Evolutionary conservation across 2,888 invertebrate genomes (phyloP), one percentile per base, ranked within the genome.

Genomic region (Napeogenes sylphis): DNA sequence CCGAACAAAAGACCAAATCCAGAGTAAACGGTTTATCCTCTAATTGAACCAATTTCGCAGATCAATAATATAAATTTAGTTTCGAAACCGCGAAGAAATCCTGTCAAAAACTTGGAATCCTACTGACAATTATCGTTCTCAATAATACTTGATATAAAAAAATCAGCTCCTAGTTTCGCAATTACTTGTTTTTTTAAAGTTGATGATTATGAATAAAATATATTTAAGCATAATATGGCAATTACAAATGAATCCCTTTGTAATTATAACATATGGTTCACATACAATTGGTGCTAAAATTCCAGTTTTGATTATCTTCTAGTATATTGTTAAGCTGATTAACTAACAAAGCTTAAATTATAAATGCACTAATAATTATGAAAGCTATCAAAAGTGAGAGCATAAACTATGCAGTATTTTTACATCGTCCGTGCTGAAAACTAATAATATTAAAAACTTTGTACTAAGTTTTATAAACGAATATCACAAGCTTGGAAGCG

Each of bases 11-110:
- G n/a, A 47, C n/a, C 14, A 47, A 47, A 47, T 47, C 47, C 47
- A 6, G 47, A 47, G 47, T n/a, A 47, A 47, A 47, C 47, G 47
- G 21, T 21, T 47, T 47, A 21, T 21, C 13, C 47, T 47, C 45
- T 60, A 56, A 61, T 51, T 55, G 58, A 61, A 61, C 55, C 55
- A 59, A 63, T 54, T 57, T 51, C 55, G 61, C 47, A 47, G 30
- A 56, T 55, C 59, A 46, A 58, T 46, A 8, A 45, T 58, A 54
- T 35, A 55, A 56, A 56, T 62, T 62, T 58, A 21, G 47, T 14
- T n/a, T 30, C 57, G 4, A 42, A 61, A 53, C 45, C 51, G 47
- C 42, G 45, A 45, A 46, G 55, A 55, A 60, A 45, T 60, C 14
- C 21, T 14, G 47, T n/a, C 4, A 38, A 47, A 47, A 47, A 21